A percentile compares a stretch with the other conserved stretches of the same genome.
These are phyloP conservation scores for Sycobia sp. DNA, from an alignment of 1,140 invertebrate species.

Conservation along the genomic window DNA sequence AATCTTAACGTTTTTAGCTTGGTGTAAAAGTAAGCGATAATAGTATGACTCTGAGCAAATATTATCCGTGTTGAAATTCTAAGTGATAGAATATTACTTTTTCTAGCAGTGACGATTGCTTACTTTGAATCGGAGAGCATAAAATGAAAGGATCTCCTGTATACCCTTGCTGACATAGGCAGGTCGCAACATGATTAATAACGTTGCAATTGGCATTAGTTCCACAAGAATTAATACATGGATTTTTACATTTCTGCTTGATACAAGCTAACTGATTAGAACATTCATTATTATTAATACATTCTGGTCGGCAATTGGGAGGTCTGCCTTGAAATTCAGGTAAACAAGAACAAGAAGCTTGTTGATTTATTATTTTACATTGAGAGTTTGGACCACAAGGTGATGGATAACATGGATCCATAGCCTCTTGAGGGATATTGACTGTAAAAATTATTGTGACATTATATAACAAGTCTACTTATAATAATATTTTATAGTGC, in stretches of 20 bases:
- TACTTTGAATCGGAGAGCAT: conserved; percentile 56
- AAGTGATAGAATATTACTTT: no score
- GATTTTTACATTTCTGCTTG: conserved; percentile 61
- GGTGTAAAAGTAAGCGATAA: no score
- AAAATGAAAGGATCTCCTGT: conserved; percentile 64
- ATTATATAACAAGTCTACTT: not conserved
- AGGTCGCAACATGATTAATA: conserved; percentile 66
- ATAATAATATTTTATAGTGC: not conserved
- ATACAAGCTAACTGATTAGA: conserved; percentile 56
- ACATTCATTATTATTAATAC: conserved; percentile 61
- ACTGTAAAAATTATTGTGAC: conserved; percentile 15
- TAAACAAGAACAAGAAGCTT: conserved; percentile 70
- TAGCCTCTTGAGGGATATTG: conserved; percentile 46
- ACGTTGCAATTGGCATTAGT: conserved; percentile 70
- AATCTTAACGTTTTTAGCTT: no score
- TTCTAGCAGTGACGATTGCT: no score
- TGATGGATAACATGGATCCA: conserved; percentile 70
- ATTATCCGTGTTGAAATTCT: no score
- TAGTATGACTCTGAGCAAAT: no score
- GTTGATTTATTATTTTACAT: conserved; percentile 66
- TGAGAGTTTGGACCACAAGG: conserved; percentile 75
- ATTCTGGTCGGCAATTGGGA: conserved; percentile 58
- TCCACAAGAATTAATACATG: conserved; percentile 63
- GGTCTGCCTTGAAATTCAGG: conserved; percentile 60
- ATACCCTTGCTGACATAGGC: conserved; percentile 59